Conservation (phyloP, 2,797 vertebrate genomes). For the Crotalus adamanteus region DNA sequence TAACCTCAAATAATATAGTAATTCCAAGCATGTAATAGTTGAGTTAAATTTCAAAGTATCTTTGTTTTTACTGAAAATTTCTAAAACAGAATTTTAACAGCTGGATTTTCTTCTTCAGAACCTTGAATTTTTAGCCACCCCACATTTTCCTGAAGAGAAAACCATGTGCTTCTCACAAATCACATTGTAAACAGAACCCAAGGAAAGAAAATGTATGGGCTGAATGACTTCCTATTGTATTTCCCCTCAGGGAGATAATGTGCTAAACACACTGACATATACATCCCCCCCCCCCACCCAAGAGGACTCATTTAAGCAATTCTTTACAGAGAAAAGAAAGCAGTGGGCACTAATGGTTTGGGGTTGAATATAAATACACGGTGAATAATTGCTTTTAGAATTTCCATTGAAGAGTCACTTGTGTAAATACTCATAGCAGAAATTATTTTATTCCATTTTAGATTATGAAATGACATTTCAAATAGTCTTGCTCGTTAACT, state of each 20-base stretch:
- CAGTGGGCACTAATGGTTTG: slow-evolving; percentile 35
- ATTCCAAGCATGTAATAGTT: slow-evolving; percentile 24
- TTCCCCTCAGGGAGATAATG: slow-evolving; percentile 47
- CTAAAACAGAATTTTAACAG: slow-evolving; percentile 88
- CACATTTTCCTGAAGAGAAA: slow-evolving; percentile 55
- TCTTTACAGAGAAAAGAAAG: slow-evolving; percentile 44
- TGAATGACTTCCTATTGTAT: slow-evolving; percentile 53
- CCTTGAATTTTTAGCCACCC: slow-evolving; percentile 78
- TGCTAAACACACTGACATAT: neutral
- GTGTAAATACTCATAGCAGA: slow-evolving; percentile 46
- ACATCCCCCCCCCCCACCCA: neutral
- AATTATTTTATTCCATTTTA: slow-evolving; percentile 53
- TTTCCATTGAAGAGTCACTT: slow-evolving; percentile 39
- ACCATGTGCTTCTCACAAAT: slow-evolving; percentile 57
- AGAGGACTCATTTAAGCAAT: slow-evolving; percentile 42
- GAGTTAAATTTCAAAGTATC: slow-evolving; percentile 74
- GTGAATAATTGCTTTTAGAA: slow-evolving; percentile 50
- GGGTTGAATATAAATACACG: slow-evolving; percentile 37
- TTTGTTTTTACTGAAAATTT: slow-evolving; percentile 80
- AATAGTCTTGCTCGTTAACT: slow-evolving; percentile 31
- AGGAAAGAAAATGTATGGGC: slow-evolving; percentile 62
- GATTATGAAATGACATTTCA: slow-evolving; percentile 49
- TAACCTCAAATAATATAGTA: neutral
- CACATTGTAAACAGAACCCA: slow-evolving; percentile 65
- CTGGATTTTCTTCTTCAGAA: slow-evolving; percentile 84